Evolutionary conservation across 37 sponge, comb jelly and placozoan species (phyloP), one percentile per base, ranked within the genome.

Genomic region (Beroe forskalii): DNA sequence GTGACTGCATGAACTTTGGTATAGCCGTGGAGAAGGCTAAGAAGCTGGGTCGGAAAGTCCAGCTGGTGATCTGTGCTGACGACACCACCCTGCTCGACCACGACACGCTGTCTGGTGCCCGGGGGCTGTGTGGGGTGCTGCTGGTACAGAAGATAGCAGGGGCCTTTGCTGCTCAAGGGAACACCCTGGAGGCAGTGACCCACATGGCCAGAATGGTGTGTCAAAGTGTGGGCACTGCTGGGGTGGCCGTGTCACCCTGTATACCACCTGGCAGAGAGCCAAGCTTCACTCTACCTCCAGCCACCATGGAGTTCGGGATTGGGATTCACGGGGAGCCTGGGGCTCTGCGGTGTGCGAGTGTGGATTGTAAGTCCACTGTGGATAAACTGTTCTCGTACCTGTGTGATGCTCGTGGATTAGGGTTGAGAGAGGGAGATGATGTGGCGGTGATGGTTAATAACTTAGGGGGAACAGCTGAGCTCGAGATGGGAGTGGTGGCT

Each of bases 291-390:
- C 93, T 97, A 60, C 92, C 61, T 60, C 90, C 89, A 35, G 92
- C 93, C 86, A 95, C 94, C 55, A 94, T 97, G 93, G 98, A 97
- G 89, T 76, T 97, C 24, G 98, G 98, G 2, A 90, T 97, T 19
- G 97, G 97, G 31, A 97, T 97, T 41, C 98, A 97, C 62, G 96
- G 98, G n/a, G 98, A 97, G 76, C 94, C 98, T 90, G 98, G 98
- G 2, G 93, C 92, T 0, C 6, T 80, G 48, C 44, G 55, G 28
- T 44, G 86, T 80, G 55, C 24, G 24, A 80, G 55, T 44, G 28
- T 80, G 0, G n/a, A 42, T 24, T 80, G 86, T 25, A 44, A 22
- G 4, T 41, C 44, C 4, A 24, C 55, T 30, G 86, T 80, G 24
- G 44, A 44, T 48, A 80, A 80, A 37, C 55, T 80, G 28, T 80